Evolutionary conservation across 2,113 vertebrate species (phyloP).

Genomic region (Acanthochromis polyacanthus): DNA sequence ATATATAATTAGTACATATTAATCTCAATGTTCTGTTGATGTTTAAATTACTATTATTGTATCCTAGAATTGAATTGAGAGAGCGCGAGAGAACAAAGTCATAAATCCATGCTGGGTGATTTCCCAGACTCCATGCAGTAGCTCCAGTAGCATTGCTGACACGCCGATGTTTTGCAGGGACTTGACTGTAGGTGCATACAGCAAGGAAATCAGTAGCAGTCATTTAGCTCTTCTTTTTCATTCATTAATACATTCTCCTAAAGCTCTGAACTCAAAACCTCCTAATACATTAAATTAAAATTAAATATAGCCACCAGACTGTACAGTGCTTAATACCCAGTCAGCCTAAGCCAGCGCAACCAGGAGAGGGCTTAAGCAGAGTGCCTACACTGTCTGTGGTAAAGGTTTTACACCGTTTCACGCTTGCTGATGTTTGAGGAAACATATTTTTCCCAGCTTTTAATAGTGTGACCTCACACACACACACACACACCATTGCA

Average conservation of each 20-base stretch:
- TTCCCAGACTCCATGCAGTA: slow-evolving; percentile 58
- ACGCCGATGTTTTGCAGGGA: slow-evolving; percentile 37
- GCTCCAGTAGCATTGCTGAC: slow-evolving; percentile 1
- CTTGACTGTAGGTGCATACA: slow-evolving; percentile 3
- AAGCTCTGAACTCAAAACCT: slow-evolving; percentile 49
- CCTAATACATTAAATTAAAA: slow-evolving; percentile 62
- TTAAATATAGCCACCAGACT: slow-evolving; percentile 55
- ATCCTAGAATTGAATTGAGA: not conserved
- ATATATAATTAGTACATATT: no score
- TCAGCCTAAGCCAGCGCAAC: slow-evolving; percentile 36
- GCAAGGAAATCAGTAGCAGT: slow-evolving; percentile 1
- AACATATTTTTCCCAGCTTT: slow-evolving; percentile 17
- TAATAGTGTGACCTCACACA: not conserved
- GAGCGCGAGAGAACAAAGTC: not conserved
- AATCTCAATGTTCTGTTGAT: no score
- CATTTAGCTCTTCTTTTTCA: slow-evolving; percentile 28
- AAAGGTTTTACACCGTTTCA: slow-evolving; percentile 20
- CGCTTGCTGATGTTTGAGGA: slow-evolving; percentile 31
- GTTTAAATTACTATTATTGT: no score
- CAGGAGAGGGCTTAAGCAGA: slow-evolving; percentile 46
- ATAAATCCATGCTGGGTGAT: slow-evolving; percentile 68
- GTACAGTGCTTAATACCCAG: slow-evolving; percentile 46
- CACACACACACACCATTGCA: not conserved
- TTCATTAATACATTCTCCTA: slow-evolving; percentile 37
- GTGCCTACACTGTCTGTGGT: slow-evolving; percentile 13